Evolutionary conservation across 2,113 vertebrate species (phyloP).

Genomic region (Archilochus colubris): DNA sequence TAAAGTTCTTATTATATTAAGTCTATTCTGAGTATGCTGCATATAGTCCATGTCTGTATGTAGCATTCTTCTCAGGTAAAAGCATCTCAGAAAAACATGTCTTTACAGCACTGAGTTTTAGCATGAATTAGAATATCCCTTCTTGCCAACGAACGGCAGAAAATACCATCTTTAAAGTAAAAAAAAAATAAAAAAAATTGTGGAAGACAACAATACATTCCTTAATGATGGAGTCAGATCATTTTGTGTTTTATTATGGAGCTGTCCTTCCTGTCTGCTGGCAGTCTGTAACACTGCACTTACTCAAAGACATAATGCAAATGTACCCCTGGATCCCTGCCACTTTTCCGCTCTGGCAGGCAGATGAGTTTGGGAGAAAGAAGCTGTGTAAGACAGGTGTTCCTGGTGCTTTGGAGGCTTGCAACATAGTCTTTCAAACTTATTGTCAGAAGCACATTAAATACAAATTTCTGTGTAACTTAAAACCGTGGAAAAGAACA

Average conservation of each 20-base stretch:
- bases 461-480: background rate
- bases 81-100: background rate
- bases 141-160: background rate
- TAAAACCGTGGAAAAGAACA: background rate
- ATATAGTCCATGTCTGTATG: accelerated
- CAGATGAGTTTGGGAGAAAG: background rate
- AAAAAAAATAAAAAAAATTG: background rate
- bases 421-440: background rate
- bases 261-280: conserved; percentile 17
- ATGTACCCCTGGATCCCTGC: conserved; percentile 27
- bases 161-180: background rate
- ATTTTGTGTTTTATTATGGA: conserved; percentile 26
- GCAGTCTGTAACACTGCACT: background rate
- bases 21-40: background rate
- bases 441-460: background rate
- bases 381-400: conserved; percentile 23
- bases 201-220: background rate
- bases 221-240: background rate
- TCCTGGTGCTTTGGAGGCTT: background rate
- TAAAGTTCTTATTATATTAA: background rate
- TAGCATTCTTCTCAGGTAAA: background rate
- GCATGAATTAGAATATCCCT: background rate
- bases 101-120: background rate
- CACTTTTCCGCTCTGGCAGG: conserved; percentile 46
- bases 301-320: background rate